Base-by-base conservation (phyloP, 2,113 vertebrate genomes). In the Zosterops borbonicus region DNA sequence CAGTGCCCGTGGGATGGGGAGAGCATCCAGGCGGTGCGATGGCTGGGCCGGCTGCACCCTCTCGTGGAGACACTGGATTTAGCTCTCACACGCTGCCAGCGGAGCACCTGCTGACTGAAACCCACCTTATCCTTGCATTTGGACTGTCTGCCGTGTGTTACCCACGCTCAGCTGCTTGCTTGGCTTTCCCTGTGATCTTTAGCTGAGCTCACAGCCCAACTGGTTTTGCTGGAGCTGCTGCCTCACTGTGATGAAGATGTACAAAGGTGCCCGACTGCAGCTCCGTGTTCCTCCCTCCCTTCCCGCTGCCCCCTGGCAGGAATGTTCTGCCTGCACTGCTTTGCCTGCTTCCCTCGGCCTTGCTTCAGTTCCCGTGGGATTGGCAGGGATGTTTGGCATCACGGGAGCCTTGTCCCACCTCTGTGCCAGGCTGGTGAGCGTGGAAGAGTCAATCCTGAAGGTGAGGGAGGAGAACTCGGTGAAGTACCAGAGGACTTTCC, bases 361-460 rank as follows among this genome's bases (percentile, higher is more conserved):
- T 9, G 60, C 37, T 83, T 22, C 50, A 7, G 21, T 5, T 76
- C 49, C 64, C 3, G 1, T 0, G 4, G 64, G 9, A 15, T 5
- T 1, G 6, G 20, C n/a, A 21, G 58, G 56, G 69, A 37, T 53
- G 29, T 16, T 1, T 3, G 29, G 86, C 55, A 29, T 78, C 83
- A 81, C 19, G 1, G 49, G 42, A 65, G 28, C 78, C 58, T 56
- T 75, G 75, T 83, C n/a, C 76, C 94, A 69, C 90, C 84, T 79
- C 80, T 95, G 63, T 79, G 73, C 64, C 88, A 99, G 99, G 89
- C 96, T 99, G 80, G 94, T 98, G 46, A 96, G 90, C 23, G 89
- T 97, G 60, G 98, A 98, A 50, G 96, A 97, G 78, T 98, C 98
- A 1, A 97, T 99, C 42, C 94, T 99, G 94, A 98, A 98, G 95